Percentiles rank a stretch among this genome's conserved stretches.
Conservation (phyloP, 2,113 vertebrate species). For the human region GRCh38 chr2:232754001-232754500, state of each 20-base stretch:
- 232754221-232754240: not conserved
- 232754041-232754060: too few relatives aligned
- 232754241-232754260: not conserved
- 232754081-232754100: too few relatives aligned
- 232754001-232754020: too few relatives aligned
- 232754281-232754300: constrained; percentile 12
- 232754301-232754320: not conserved
- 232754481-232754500: not conserved
- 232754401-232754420: constrained; percentile 26
- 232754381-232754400: not conserved
- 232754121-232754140: too few relatives aligned
- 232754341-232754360: constrained; percentile 2
- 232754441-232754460: not conserved
- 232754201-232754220: not conserved
- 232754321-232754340: not conserved
- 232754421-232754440: not conserved
- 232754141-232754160: too few relatives aligned
- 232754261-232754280: not conserved
- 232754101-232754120: too few relatives aligned
- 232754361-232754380: not conserved
- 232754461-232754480: not conserved
- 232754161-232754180: too few relatives aligned
- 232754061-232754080: too few relatives aligned
- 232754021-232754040: too few relatives aligned
- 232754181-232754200: not conserved